A percentile compares a stretch with the other conserved stretches of the same genome.
phyloP scores from a whole-genome alignment of 2,113 vertebrate species.

The Chloropsis hardwickii region DNA sequence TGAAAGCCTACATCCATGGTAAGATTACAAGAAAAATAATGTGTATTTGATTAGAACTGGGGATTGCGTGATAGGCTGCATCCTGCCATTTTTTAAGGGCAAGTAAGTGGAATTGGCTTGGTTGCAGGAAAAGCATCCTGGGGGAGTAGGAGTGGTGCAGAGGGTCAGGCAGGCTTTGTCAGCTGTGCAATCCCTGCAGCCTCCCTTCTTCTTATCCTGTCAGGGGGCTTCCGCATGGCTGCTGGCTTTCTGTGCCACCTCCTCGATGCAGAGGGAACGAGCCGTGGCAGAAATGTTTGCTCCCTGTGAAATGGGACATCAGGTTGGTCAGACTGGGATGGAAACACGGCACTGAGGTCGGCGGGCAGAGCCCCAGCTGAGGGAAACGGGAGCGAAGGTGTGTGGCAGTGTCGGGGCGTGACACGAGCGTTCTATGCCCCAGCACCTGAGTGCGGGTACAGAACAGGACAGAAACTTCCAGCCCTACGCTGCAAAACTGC shows the following conservation, averaged over 20 bases:
- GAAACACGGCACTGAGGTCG: not conserved
- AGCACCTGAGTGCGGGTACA: rapidly evolving
- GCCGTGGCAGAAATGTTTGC: not conserved
- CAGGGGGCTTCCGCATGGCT: not conserved
- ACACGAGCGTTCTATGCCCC: rapidly evolving
- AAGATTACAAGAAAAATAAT: not conserved
- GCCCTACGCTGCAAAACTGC: rapidly evolving
- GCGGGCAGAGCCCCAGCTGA: not conserved
- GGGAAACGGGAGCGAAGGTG: not conserved
- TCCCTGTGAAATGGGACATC: not conserved
- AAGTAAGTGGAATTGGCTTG: not conserved
- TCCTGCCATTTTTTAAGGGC: not conserved
- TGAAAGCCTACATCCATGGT: not conserved
- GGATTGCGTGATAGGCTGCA: not conserved
- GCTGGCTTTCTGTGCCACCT: not conserved
- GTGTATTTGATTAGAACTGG: not conserved
- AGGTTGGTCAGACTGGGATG: not conserved
- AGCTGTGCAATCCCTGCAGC: not conserved
- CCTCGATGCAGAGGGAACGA: not conserved
- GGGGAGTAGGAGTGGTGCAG: not conserved
- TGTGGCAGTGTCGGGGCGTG: not conserved
- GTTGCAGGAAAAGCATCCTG: not conserved
- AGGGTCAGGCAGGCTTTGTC: not conserved
- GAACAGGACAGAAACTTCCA: rapidly evolving
- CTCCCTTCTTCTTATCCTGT: rapidly evolving